Evolutionary conservation across 2,888 invertebrate species (phyloP), one percentile per base, ranked within the genome.

Genomic region (Trissoscelio sp.): DNA sequence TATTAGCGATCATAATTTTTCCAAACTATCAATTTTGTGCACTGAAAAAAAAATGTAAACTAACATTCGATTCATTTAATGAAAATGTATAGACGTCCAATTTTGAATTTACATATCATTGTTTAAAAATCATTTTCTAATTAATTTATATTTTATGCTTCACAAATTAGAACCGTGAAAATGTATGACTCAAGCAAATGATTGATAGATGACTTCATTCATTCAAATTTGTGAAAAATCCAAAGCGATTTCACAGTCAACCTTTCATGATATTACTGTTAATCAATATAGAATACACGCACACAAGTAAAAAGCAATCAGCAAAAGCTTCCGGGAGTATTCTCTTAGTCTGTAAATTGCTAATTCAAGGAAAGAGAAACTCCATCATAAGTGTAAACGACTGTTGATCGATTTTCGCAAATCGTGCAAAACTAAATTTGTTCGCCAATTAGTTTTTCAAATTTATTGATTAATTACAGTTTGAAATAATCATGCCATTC

Each of bases 231-330:
- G 18, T 44, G 3, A 31, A 31, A 28, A 12, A 12, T 51, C 14
- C 14, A 14, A 28, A 28, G 4, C 16, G 1, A 6, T 6, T 60
- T 5, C 18, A 18, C 20, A 42, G 9, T 9, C 16, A 18, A 39
- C 48, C 24, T 74, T 78, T 60, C 75, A 75, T 78, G 79, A 46
- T n/a, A n/a, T n/a, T 55, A 62, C 73, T 73, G 79, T 84, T 85
- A 84, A 87, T 88, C 87, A 86, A 86, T 83, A 85, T 85, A 82
- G 83, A 82, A 83, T 79, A 67, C 85, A 86, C 84, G 85, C 86
- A 80, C 82, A 78, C 3, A 70, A 69, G 73, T 81, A 83, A 86
- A 87, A 88, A 83, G 85, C 84, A 85, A 88, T 87, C 86, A 85
- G 81, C 82, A 77, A 69, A 60, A 78, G 83, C 82, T 87, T 87